Evolutionary conservation across 2,113 vertebrate genomes (phyloP).

Genomic region (Entomyzon cyanotis): DNA sequence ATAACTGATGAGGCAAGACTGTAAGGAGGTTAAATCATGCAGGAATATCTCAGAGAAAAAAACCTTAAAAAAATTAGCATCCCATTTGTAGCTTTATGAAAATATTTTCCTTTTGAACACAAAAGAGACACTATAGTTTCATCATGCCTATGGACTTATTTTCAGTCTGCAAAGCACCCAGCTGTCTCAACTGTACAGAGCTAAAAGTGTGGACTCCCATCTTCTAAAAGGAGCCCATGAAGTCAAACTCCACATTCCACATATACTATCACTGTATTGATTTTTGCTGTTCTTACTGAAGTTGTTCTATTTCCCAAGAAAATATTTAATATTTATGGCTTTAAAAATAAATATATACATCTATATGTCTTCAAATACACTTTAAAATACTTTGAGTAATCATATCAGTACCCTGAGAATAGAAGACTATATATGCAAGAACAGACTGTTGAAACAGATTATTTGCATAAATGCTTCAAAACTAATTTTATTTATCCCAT

Average conservation of each 20-base stretch:
- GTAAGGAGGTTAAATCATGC: background rate
- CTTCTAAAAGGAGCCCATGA: background rate
- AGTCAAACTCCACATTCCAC: background rate
- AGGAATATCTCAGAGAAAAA: background rate
- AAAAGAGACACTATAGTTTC: background rate
- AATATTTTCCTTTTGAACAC: background rate
- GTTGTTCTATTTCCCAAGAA: background rate
- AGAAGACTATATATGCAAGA: background rate
- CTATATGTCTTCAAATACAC: background rate
- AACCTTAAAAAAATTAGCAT: accelerated
- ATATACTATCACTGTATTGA: background rate
- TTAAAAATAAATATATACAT: background rate
- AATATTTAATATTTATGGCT: background rate
- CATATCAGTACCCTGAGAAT: background rate
- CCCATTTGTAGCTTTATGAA: background rate
- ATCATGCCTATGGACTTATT: background rate
- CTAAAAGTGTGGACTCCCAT: background rate
- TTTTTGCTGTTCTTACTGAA: background rate
- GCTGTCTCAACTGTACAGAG: background rate
- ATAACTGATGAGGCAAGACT: background rate
- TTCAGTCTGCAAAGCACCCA: background rate
- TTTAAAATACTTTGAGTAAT: background rate
- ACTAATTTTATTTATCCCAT: background rate
- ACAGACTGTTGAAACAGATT: background rate
- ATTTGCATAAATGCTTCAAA: background rate